Evolutionary conservation across 2,797 vertebrate species (phyloP).

Genomic region (Pantherophis alleghaniensis): DNA sequence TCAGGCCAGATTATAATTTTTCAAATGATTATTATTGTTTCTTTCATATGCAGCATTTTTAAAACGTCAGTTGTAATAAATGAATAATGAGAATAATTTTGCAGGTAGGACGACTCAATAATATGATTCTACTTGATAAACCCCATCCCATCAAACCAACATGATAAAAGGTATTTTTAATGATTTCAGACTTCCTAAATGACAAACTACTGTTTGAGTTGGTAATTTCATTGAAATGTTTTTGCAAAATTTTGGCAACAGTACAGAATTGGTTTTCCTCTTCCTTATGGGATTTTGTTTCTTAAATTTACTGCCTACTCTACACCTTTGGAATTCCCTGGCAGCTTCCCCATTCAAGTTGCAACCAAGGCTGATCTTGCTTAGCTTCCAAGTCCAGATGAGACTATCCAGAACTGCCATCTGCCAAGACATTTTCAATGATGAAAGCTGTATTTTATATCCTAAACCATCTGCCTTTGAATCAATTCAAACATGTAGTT

Average conservation of each 20-base stretch:
- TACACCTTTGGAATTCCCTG: background rate
- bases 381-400: background rate
- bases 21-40: background rate
- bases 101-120: background rate
- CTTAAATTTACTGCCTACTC: background rate
- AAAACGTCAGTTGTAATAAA: background rate
- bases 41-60: background rate
- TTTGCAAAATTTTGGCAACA: background rate
- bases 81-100: background rate
- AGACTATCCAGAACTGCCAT: background rate
- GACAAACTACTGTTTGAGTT: background rate
- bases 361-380: background rate
- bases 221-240: background rate
- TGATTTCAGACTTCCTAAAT: too few relatives aligned
- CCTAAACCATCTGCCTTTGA: background rate
- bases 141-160: background rate
- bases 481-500: background rate
- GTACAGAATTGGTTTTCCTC: background rate
- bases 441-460: background rate
- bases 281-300: background rate
- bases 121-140: background rate
- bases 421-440: background rate
- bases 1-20: background rate
- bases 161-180: background rate
- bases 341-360: background rate